Conservation (phyloP, 2,113 vertebrate species). For the Butorides virescens region DNA sequence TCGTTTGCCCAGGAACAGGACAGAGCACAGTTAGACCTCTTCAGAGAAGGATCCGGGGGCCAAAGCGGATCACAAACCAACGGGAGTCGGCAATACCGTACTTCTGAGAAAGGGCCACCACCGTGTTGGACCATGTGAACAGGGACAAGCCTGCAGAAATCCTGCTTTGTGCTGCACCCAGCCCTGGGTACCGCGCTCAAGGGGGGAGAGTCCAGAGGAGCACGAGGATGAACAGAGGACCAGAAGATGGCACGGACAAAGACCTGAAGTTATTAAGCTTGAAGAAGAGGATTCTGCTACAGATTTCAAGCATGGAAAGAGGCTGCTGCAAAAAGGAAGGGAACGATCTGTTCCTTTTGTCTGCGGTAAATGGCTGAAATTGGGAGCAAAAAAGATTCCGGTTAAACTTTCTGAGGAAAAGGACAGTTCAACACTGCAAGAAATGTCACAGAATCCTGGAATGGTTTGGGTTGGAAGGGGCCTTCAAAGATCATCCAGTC, state of each 20-base stretch:
- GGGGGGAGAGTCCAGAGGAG: not conserved
- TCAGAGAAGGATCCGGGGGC: not conserved
- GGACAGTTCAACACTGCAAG: not conserved
- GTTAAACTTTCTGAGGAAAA: not conserved
- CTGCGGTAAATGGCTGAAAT: not conserved
- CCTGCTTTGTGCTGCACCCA: not conserved
- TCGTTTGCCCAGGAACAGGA: not conserved
- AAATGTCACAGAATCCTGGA: not conserved
- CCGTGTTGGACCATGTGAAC: fast-evolving
- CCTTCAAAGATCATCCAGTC: too few relatives aligned
- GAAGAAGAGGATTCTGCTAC: not conserved
- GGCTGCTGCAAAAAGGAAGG: not conserved
- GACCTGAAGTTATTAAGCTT: not conserved
- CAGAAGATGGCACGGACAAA: not conserved
- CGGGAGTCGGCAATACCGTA: fast-evolving
- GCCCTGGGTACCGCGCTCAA: not conserved
- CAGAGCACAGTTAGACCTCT: not conserved
- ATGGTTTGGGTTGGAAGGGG: not conserved
- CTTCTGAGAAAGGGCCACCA: not conserved
- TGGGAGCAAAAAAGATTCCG: not conserved
- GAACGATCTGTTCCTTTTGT: not conserved
- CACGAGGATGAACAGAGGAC: not conserved
- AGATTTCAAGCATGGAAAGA: not conserved
- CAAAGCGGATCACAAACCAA: not conserved
- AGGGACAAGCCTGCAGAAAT: not conserved